Evolutionary conservation across 2,888 invertebrate genomes (phyloP).

Genomic region (Tetranychus truncatus): DNA sequence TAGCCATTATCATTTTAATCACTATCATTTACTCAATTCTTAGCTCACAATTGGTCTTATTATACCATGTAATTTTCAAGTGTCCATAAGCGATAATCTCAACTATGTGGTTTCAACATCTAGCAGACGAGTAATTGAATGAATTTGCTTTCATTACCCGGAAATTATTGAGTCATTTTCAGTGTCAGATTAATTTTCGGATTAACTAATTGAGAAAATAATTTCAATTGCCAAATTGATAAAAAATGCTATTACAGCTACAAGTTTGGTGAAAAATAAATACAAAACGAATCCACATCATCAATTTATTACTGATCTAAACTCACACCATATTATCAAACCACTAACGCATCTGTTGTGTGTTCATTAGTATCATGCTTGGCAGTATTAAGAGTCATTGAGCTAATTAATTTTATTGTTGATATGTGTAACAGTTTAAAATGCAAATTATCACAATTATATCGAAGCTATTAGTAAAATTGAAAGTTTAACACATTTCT

Average conservation of each 20-base stretch:
- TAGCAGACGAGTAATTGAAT: not conserved
- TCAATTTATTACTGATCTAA: not conserved
- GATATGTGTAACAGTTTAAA: not conserved
- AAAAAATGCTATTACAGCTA: not conserved
- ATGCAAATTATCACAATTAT: not conserved
- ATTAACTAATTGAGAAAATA: not conserved
- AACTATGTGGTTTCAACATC: too few species aligned
- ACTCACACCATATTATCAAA: not conserved
- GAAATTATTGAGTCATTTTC: not conserved
- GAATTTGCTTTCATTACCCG: not conserved
- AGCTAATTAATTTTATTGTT: not conserved
- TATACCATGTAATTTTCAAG: too few species aligned
- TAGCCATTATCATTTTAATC: too few species aligned
- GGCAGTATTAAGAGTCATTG: not conserved
- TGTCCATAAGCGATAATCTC: too few species aligned
- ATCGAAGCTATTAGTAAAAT: not conserved
- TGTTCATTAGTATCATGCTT: not conserved
- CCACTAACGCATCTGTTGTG: not conserved
- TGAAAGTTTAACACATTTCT: not conserved
- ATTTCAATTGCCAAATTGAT: not conserved
- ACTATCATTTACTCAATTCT: too few species aligned
- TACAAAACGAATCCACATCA: slow-evolving; percentile 16
- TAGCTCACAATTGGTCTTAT: too few species aligned
- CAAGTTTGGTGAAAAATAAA: not conserved
- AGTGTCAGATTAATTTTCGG: not conserved